Conservation (phyloP, 92 coral and sea anemone genomes). For the Micromussa lordhowensis region DNA sequence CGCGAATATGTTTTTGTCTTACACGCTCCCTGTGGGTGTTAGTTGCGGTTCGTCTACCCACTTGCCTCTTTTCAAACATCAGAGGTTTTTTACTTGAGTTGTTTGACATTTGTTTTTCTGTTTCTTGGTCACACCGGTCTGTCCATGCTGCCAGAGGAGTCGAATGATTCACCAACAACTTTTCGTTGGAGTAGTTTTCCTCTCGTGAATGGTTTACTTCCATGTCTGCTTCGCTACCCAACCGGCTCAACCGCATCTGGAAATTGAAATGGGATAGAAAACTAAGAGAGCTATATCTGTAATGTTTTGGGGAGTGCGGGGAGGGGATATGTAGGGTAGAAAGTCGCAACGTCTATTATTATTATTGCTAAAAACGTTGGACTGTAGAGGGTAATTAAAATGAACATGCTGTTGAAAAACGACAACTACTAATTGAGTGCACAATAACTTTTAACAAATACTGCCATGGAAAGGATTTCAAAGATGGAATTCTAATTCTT, state of each 20-base stretch:
- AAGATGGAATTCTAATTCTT: too few species aligned
- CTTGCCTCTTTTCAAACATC: background rate
- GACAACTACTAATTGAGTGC: too few species aligned
- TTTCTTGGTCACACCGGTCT: background rate
- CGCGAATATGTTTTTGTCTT: background rate
- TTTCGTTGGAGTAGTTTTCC: background rate
- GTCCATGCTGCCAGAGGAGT: background rate
- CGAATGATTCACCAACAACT: background rate
- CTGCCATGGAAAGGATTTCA: too few species aligned
- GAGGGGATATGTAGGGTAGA: background rate
- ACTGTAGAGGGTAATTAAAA: too few species aligned
- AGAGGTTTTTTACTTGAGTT: background rate
- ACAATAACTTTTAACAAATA: too few species aligned
- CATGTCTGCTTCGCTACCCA: background rate
- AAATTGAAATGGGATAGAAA: background rate
- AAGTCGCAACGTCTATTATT: too few species aligned
- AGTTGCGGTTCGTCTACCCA: background rate
- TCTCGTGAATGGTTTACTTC: background rate
- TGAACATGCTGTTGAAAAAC: too few species aligned
- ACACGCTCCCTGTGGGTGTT: background rate
- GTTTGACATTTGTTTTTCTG: background rate
- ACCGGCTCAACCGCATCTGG: background rate
- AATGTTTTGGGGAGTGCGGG: background rate
- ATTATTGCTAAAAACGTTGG: too few species aligned
- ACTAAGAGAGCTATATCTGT: too few species aligned